These are phyloP conservation scores for Lagopus muta DNA, from an alignment of 2,113 vertebrate species.

Conservation along the genomic window DNA sequence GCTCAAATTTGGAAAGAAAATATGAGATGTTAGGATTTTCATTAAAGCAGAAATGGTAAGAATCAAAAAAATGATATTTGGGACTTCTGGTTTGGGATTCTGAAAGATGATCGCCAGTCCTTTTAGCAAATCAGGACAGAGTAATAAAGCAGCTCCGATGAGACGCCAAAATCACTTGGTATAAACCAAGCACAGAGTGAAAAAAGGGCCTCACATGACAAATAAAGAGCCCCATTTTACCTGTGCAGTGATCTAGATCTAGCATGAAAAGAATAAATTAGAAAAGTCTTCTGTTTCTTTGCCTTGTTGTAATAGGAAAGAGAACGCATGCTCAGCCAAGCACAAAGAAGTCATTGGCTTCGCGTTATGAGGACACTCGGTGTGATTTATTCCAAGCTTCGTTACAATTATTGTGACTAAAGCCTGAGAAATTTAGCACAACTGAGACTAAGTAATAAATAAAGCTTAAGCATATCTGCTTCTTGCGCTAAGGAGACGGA, in stretches of 20 bases:
- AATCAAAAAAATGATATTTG: neutral
- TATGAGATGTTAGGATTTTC: neutral
- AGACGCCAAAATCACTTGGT: neutral
- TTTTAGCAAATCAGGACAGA: neutral
- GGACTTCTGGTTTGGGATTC: neutral
- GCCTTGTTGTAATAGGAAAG: neutral
- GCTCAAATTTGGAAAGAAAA: neutral
- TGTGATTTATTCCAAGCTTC: neutral
- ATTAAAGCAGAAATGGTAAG: neutral
- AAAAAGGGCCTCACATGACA: neutral
- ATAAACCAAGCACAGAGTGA: fast-evolving
- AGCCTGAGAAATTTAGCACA: constrained; percentile 31
- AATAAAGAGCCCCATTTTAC: neutral
- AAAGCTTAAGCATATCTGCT: neutral
- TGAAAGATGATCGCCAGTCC: neutral
- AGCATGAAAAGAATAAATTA: neutral
- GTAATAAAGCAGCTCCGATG: neutral
- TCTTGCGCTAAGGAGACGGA: constrained; percentile 17
- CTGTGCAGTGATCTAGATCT: neutral
- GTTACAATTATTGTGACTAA: neutral
- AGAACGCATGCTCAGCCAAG: constrained; percentile 28
- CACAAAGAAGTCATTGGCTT: constrained; percentile 1
- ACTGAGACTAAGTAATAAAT: constrained; percentile 27
- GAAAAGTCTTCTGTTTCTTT: neutral
- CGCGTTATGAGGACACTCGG: neutral